A percentile compares a stretch with the other conserved stretches of the same genome.
phyloP scores from a whole-genome alignment of 2,888 invertebrate genomes.

The Norana najaformis region DNA sequence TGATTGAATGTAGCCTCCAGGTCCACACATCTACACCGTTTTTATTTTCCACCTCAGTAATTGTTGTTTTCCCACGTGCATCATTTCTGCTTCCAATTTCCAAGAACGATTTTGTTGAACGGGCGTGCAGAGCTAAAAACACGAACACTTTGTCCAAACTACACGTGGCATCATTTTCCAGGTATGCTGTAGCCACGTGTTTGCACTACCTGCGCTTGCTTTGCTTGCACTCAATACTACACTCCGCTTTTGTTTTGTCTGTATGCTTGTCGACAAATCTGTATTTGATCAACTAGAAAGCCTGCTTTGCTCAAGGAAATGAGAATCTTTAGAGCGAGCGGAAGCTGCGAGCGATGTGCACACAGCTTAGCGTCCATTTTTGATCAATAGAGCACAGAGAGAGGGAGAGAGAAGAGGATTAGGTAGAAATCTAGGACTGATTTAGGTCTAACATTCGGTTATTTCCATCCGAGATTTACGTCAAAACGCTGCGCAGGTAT shows the following conservation, averaged over 20 bases:
- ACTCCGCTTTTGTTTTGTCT: neutral
- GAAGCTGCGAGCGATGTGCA: neutral
- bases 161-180: neutral
- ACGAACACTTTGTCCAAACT: neutral
- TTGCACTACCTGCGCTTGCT: neutral
- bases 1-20: too few species aligned
- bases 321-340: neutral
- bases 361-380: neutral
- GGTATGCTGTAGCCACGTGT: neutral
- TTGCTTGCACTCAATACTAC: neutral
- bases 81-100: neutral
- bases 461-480: neutral
- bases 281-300: neutral
- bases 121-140: neutral
- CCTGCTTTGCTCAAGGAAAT: neutral
- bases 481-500: neutral
- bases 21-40: neutral
- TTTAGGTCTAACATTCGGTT: neutral
- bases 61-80: neutral
- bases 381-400: neutral
- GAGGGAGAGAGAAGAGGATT: neutral
- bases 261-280: neutral
- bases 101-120: conserved; percentile 5
- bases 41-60: neutral
- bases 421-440: neutral